phyloP scores from a whole-genome alignment of 1,140 invertebrate genomes.

The Pseudomyrmex concolor region DNA sequence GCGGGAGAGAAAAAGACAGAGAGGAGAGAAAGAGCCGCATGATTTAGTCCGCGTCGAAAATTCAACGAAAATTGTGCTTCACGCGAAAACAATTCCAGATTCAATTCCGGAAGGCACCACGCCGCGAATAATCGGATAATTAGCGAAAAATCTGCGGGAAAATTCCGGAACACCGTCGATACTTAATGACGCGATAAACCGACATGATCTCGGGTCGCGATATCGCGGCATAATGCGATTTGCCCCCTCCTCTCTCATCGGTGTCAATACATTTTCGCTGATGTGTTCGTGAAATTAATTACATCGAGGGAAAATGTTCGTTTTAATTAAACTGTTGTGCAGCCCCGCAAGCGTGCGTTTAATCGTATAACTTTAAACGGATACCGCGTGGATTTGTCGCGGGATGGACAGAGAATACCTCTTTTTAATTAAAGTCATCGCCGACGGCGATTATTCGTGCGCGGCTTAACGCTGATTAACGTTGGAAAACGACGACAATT shows the following conservation, averaged over 20 bases:
- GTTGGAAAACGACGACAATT: neutral
- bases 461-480: conserved; percentile 48
- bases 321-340: conserved; percentile 57
- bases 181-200: neutral
- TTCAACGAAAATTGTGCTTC: neutral
- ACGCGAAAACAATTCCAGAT: conserved; percentile 1
- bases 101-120: neutral
- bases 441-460: conserved; percentile 16
- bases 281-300: conserved; percentile 46
- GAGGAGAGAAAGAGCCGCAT: neutral
- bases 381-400: too few species aligned
- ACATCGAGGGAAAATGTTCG: conserved; percentile 26
- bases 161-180: neutral
- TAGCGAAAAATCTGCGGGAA: neutral
- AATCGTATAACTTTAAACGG: neutral
- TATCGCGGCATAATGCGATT: conserved; percentile 20
- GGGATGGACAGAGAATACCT: neutral
- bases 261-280: conserved; percentile 2
- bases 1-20: too few species aligned
- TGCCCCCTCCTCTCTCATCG: neutral
- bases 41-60: neutral
- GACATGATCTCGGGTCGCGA: neutral
- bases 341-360: neutral
- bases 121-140: conserved; percentile 14
- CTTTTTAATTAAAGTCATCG: conserved; percentile 51